Evolutionary conservation across 1,140 invertebrate species (phyloP).

Genomic region (Proctacanthus coquilletti): DNA sequence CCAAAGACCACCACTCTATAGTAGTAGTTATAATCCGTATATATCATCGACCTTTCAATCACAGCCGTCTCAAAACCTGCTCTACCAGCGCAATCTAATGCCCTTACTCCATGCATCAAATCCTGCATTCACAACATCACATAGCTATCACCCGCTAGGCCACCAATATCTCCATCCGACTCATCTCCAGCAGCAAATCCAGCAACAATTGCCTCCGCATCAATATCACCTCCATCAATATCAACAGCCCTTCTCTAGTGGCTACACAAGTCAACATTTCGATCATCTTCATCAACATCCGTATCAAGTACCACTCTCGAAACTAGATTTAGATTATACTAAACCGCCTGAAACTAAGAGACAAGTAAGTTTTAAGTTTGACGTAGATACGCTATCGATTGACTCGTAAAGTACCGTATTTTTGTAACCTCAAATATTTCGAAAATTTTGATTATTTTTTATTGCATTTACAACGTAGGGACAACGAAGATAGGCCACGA

Average conservation of each 20-base stretch:
- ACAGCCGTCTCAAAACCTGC: not conserved
- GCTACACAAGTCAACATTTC: slow-evolving; percentile 6
- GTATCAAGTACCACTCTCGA: slow-evolving; percentile 17
- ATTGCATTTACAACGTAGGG: no score
- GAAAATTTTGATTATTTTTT: no score
- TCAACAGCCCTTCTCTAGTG: slow-evolving; percentile 4
- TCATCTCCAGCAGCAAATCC: not conserved
- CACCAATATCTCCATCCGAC: no score
- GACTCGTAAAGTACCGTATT: slow-evolving; percentile 30
- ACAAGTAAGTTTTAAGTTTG: slow-evolving; percentile 34
- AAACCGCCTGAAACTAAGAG: slow-evolving; percentile 31
- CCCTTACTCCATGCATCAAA: slow-evolving; percentile 28
- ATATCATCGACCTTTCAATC: not conserved
- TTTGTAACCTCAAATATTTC: no score
- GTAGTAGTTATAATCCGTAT: not conserved
- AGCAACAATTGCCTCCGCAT: slow-evolving; percentile 1
- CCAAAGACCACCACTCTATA: not conserved
- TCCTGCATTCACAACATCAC: slow-evolving; percentile 28
- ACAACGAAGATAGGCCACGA: no score
- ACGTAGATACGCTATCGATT: slow-evolving; percentile 31
- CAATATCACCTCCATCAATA: slow-evolving; percentile 6
- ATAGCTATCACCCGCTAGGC: not conserved
- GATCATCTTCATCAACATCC: slow-evolving; percentile 10
- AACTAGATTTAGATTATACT: slow-evolving; percentile 32
- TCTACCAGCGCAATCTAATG: slow-evolving; percentile 21